Conservation (phyloP, 2,113 vertebrate species). For the Pseudorhombus dupliciocellatus region DNA sequence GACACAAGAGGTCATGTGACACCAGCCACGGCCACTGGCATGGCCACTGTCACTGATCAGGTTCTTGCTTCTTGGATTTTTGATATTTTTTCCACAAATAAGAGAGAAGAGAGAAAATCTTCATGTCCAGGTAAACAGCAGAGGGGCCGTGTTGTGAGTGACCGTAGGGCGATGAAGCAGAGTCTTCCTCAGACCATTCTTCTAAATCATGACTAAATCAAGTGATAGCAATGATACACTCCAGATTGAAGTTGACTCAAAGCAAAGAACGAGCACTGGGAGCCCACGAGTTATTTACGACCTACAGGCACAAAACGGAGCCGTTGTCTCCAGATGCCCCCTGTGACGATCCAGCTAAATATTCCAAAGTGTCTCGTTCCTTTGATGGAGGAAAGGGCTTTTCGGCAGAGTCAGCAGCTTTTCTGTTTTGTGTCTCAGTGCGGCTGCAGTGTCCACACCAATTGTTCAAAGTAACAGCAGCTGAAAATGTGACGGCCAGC, state of each 20-base stretch:
- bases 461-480: conserved; percentile 33
- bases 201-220: conserved; percentile 5
- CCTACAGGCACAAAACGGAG: neutral
- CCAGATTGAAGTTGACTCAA: conserved; percentile 5
- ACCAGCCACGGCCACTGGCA: no score
- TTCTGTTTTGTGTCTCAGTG: conserved; percentile 8
- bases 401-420: conserved; percentile 48
- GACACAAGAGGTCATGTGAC: no score
- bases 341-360: neutral
- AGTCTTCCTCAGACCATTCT: neutral
- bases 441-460: conserved; percentile 7
- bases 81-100: no score
- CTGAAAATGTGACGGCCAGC: conserved; percentile 15
- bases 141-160: neutral
- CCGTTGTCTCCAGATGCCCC: neutral
- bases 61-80: no score
- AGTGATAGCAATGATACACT: conserved; percentile 9
- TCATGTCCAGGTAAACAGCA: neutral
- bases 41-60: no score
- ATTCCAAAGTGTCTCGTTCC: conserved; percentile 20
- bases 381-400: conserved; percentile 24
- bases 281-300: neutral
- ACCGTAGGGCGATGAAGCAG: neutral
- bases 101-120: neutral
- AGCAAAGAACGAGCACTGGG: neutral